Evolutionary conservation across 2,888 invertebrate species (phyloP).

Genomic region (Eupithecia subfuscata): DNA sequence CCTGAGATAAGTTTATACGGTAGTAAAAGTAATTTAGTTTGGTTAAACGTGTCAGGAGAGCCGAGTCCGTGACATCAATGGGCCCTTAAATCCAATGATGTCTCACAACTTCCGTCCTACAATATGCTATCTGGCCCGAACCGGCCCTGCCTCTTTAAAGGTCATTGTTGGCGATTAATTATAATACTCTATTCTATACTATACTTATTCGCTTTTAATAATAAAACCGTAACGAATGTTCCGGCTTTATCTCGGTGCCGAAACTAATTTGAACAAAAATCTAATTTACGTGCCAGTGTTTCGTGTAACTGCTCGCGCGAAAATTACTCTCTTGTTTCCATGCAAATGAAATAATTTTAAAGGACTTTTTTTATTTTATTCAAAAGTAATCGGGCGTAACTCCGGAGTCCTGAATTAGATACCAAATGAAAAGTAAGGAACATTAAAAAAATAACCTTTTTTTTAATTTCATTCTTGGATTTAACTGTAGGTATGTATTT

Average conservation of each 20-base stretch:
- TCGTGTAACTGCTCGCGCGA: constrained; percentile 9
- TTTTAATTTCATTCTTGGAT: not conserved
- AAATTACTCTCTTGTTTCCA: constrained; percentile 19
- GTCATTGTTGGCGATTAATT: constrained; percentile 29
- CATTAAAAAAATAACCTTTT: not conserved
- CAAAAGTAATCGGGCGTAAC: not conserved
- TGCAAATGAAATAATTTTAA: not conserved
- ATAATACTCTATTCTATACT: not conserved
- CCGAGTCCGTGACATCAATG: constrained; percentile 41
- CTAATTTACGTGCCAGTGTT: constrained; percentile 17
- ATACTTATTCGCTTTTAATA: not conserved
- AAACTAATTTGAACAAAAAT: constrained; percentile 28
- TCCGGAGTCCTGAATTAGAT: not conserved
- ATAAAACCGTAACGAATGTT: constrained; percentile 8
- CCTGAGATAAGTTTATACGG: constrained; percentile 19
- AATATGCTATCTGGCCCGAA: constrained; percentile 37
- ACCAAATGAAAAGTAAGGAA: not conserved
- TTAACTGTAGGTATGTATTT: not conserved
- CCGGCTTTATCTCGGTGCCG: constrained; percentile 4
- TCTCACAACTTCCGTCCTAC: constrained; percentile 43
- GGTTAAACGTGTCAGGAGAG: constrained; percentile 36
- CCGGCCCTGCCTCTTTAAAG: constrained; percentile 28
- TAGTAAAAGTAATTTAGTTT: constrained; percentile 33
- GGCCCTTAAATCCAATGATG: constrained; percentile 47
- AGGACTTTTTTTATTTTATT: not conserved